phyloP scores from a whole-genome alignment of 2,113 vertebrate species.

The Tyrannus savana region DNA sequence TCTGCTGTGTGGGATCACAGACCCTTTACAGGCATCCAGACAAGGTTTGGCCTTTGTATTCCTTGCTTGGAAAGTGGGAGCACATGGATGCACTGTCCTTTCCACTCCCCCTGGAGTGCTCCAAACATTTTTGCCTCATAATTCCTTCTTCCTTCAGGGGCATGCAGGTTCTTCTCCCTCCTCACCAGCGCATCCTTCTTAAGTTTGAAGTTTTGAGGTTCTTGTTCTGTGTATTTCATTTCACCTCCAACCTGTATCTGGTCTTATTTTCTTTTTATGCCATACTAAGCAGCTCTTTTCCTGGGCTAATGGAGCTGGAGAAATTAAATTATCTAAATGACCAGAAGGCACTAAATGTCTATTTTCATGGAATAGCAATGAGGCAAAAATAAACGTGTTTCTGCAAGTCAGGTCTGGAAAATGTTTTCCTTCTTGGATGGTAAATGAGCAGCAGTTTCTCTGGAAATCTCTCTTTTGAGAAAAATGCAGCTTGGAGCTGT shows the following conservation, averaged over 20 bases:
- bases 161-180: background rate
- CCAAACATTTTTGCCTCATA: background rate
- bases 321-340: background rate
- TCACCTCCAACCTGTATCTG: background rate
- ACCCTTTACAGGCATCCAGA: slow-evolving; percentile 78
- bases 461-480: background rate
- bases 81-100: background rate
- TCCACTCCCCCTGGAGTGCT: background rate
- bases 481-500: background rate
- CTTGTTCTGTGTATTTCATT: background rate
- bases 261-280: background rate
- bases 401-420: background rate
- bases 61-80: background rate
- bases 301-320: background rate
- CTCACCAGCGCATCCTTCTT: background rate
- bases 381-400: background rate
- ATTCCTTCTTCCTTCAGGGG: background rate
- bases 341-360: background rate
- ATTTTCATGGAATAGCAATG: background rate
- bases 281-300: background rate
- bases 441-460: background rate
- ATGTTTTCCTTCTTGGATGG: background rate
- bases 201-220: background rate
- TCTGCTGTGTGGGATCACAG: slow-evolving; percentile 85
- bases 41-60: slow-evolving; percentile 75